A percentile compares a stretch with the other conserved stretches of the same genome.
Conservation (phyloP, 1,140 invertebrate species). For the Choristoneura fumiferana region DNA sequence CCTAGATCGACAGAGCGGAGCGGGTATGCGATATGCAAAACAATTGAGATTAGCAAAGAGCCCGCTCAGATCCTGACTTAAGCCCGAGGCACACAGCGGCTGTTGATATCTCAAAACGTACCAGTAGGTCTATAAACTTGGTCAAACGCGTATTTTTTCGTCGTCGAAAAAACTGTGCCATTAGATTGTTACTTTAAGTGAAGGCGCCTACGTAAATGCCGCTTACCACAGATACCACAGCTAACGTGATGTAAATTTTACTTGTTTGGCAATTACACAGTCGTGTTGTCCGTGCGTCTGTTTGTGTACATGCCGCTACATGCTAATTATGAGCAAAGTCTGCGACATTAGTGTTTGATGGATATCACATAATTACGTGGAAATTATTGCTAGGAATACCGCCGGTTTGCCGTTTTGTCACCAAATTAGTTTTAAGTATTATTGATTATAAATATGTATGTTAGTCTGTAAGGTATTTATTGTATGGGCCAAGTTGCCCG, state of each 20-base stretch:
- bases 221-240: too few relatives aligned
- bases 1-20: conserved; percentile 42
- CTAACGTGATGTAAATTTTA: conserved; percentile 33
- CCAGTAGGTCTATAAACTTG: background rate
- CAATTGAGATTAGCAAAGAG: conserved; percentile 54
- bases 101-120: background rate
- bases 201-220: too few relatives aligned
- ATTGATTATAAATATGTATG: too few relatives aligned
- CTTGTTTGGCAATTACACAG: conserved; percentile 30
- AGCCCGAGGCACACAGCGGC: conserved; percentile 22
- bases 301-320: conserved; percentile 30
- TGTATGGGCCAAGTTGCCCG: too few relatives aligned
- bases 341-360: conserved; percentile 28
- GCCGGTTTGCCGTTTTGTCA: too few relatives aligned
- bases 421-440: too few relatives aligned
- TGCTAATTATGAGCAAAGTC: conserved; percentile 42
- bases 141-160: too few relatives aligned
- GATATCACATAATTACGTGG: conserved; percentile 28
- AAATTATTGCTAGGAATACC: background rate
- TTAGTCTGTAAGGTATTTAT: too few relatives aligned
- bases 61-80: conserved; percentile 23
- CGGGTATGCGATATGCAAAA: conserved; percentile 59
- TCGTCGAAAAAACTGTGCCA: too few relatives aligned
- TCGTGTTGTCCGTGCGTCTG: conserved; percentile 26
- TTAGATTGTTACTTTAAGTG: too few relatives aligned